Base-by-base conservation (phyloP, 2,113 vertebrate genomes). In the Silurus asotus region DNA sequence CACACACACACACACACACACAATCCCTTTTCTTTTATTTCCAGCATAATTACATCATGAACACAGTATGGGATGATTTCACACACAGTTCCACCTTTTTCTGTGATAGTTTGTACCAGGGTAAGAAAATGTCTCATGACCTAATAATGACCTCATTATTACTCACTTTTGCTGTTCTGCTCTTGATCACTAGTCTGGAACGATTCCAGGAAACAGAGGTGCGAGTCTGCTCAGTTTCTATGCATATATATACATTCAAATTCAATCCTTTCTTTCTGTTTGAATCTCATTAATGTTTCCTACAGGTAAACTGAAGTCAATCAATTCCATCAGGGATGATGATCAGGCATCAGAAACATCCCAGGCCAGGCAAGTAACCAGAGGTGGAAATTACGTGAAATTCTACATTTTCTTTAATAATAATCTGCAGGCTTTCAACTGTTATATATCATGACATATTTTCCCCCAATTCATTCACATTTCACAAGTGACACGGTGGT, bases 281-380 rank as follows among this genome's bases (percentile, higher is more conserved):
- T 67, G 51, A 79, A 69, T 75, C 51, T 72, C n/a, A 81, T 59
- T 23, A 53, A 9, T 45, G 23, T 76, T 49, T 80, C 53, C 75
- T 8, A 17, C 79, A 89, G 88, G 77, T 19, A 87, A 81, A 15
- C 20, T 86, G 45, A 86, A 77, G 58, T 86, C 88, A 75, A 37
- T 20, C 45, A 88, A 81, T 76, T 61, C 75, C 25, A 61, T 58
- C 51, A 67, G 59, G 13, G 84, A 89, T 0, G 84, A 83, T 13
- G 88, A 88, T 62, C 86, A 81, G 76, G 64, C 80, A 9, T 89
- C 86, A 53, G 84, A 89, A 61, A 76, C 80, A 0, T 89, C 88
- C 15, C 84, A 88, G 64, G 59, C 64, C 58, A 84, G 88, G 88
- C 79, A 25, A 69, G 82, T 55, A n/a, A 14, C 11, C 9, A 13